phyloP scores from a whole-genome alignment of 1,140 invertebrate genomes.

The Diorhabda sublineata region DNA sequence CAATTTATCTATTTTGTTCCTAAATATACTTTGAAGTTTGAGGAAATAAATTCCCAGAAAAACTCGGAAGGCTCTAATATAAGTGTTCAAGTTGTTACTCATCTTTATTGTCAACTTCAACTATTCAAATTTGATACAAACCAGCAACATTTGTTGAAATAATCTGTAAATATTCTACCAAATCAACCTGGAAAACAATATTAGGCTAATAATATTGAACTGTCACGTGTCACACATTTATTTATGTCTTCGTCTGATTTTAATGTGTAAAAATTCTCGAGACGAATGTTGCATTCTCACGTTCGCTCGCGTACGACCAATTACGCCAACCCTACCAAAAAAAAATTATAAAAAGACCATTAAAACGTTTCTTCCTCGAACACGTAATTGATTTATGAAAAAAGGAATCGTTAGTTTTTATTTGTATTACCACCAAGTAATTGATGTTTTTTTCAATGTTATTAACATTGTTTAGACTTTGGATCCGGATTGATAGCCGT shows the following conservation, averaged over 20 bases:
- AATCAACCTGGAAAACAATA: too few species aligned
- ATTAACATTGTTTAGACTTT: slow-evolving; percentile 9
- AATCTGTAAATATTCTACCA: too few species aligned
- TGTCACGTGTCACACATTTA: slow-evolving; percentile 6
- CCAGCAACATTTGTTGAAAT: too few species aligned
- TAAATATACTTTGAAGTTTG: too few species aligned
- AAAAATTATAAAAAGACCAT: neutral
- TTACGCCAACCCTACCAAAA: slow-evolving; percentile 13
- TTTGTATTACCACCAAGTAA: slow-evolving; percentile 16
- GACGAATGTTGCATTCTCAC: slow-evolving; percentile 15
- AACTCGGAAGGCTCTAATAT: too few species aligned
- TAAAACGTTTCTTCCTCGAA: slow-evolving; percentile 3
- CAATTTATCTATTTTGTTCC: too few species aligned
- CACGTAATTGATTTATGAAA: slow-evolving; percentile 13
- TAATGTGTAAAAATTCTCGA: slow-evolving; percentile 17
- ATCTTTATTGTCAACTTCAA: too few species aligned
- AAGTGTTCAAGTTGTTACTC: too few species aligned
- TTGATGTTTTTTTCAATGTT: slow-evolving; percentile 5
- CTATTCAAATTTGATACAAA: too few species aligned
- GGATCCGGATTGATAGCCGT: neutral
- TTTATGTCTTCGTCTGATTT: slow-evolving; percentile 16
- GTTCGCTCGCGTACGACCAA: slow-evolving; percentile 8
- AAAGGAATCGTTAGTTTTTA: slow-evolving; percentile 14
- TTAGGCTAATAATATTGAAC: neutral
- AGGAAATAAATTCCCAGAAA: too few species aligned